Evolutionary conservation across 2,113 vertebrate genomes (phyloP).

Genomic region (Saccopteryx leptura): DNA sequence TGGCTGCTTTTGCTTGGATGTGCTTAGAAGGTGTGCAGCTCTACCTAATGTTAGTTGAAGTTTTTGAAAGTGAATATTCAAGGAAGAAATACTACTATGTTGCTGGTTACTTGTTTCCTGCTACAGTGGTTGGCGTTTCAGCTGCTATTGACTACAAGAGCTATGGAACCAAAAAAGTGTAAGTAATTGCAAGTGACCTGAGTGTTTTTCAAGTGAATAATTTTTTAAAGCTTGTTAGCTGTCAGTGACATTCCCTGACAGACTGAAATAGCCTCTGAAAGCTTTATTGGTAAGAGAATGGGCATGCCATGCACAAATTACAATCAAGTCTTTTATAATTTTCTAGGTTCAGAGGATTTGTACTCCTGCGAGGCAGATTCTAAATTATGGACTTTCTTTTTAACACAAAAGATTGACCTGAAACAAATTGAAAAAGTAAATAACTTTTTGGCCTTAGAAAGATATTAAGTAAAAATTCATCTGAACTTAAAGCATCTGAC

Average conservation of each 20-base stretch:
- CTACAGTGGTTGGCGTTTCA: conserved; percentile 97
- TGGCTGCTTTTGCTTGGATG: conserved; percentile 99
- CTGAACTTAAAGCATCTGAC: conserved; percentile 90
- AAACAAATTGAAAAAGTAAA: conserved; percentile 91
- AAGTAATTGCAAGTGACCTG: conserved; percentile 92
- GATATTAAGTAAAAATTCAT: conserved; percentile 88
- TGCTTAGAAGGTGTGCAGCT: conserved; percentile 99
- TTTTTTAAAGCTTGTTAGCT: conserved; percentile 90
- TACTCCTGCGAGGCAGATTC: conserved; percentile 83
- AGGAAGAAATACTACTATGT: conserved; percentile 99
- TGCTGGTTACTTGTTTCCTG: conserved; percentile 98
- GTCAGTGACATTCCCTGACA: conserved; percentile 88
- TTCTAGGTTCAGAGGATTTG: conserved; percentile 89
- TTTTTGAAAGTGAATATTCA: conserved; percentile 99
- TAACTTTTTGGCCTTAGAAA: conserved; percentile 87
- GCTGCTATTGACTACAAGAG: conserved; percentile 98
- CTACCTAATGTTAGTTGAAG: conserved; percentile 99
- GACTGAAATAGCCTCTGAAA: conserved; percentile 90
- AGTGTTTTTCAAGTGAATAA: conserved; percentile 91
- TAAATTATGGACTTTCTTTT: conserved; percentile 90
- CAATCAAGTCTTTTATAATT: conserved; percentile 91
- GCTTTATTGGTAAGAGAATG: conserved; percentile 89
- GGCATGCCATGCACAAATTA: conserved; percentile 87
- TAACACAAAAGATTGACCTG: conserved; percentile 89
- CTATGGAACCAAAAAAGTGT: conserved; percentile 97